phyloP scores from a whole-genome alignment of 2,888 invertebrate species.

The Pterostichus niger region DNA sequence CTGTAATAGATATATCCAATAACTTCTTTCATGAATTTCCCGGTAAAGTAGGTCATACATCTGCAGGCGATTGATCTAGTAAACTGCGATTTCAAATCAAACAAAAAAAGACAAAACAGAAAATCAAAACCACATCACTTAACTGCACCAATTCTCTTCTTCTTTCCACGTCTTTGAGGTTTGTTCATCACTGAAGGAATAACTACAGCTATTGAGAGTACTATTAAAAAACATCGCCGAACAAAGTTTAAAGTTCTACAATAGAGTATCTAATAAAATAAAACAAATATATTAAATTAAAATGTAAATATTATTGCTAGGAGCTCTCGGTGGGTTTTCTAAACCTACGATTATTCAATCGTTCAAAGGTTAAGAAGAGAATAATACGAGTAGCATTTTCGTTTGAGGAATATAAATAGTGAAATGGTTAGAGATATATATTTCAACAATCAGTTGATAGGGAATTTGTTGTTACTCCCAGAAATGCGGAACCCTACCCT shows the following conservation, averaged over 20 bases:
- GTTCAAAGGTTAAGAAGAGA: slow-evolving; percentile 9
- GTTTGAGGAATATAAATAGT: no score
- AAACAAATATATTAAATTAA: slow-evolving; percentile 1
- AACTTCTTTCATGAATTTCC: slow-evolving; percentile 40
- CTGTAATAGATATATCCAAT: slow-evolving; percentile 10
- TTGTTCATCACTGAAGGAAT: no score
- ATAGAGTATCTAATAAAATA: background rate
- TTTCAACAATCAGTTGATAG: no score
- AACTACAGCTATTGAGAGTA: no score
- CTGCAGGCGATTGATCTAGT: slow-evolving; percentile 58
- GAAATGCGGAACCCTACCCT: no score
- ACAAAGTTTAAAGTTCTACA: no score
- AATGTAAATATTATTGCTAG: slow-evolving; percentile 21
- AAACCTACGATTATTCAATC: background rate
- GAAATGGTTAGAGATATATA: no score
- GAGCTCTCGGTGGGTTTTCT: background rate
- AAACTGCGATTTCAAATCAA: slow-evolving; percentile 51
- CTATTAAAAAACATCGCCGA: no score
- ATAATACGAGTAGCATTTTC: no score
- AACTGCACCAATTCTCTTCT: slow-evolving; percentile 11
- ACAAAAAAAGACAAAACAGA: slow-evolving; percentile 34
- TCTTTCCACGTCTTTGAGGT: slow-evolving; percentile 1
- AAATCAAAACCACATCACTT: slow-evolving; percentile 24
- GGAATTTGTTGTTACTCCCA: no score
- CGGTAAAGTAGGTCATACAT: slow-evolving; percentile 46